phyloP scores from a whole-genome alignment of 2,888 invertebrate genomes.

The Sympetrum striolatum region DNA sequence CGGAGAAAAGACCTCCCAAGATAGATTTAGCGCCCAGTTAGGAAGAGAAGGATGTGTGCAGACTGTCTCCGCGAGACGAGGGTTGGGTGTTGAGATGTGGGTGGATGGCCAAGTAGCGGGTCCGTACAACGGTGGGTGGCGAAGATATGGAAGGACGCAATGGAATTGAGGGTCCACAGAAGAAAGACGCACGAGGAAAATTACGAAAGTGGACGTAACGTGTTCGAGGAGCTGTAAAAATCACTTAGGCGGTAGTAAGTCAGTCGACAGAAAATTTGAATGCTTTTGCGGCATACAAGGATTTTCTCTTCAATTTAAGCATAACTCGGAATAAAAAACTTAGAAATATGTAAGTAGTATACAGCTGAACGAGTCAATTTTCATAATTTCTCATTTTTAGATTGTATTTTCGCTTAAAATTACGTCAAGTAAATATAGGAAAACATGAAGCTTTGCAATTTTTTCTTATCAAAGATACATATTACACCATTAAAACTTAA shows the following conservation, averaged over 20 bases:
- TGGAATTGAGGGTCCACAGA: background rate
- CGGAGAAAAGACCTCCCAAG: background rate
- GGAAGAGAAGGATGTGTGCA: background rate
- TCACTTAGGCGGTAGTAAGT: background rate
- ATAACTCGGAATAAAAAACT: too few relatives aligned
- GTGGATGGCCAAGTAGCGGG: background rate
- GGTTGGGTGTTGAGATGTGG: slow-evolving; percentile 22
- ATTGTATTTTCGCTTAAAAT: too few relatives aligned
- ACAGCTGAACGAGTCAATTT: too few relatives aligned
- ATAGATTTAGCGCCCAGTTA: slow-evolving; percentile 20
- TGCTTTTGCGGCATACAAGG: too few relatives aligned
- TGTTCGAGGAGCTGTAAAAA: background rate
- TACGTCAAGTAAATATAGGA: too few relatives aligned
- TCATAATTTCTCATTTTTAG: too few relatives aligned
- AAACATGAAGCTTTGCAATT: too few relatives aligned
- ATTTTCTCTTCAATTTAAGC: too few relatives aligned
- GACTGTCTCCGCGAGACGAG: background rate
- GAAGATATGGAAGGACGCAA: background rate
- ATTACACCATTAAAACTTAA: too few relatives aligned
- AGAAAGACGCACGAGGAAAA: background rate
- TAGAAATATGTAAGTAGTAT: too few relatives aligned
- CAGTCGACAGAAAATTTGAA: background rate
- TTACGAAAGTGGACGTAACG: background rate
- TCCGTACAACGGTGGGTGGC: background rate
- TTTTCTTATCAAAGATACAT: too few relatives aligned